Evolutionary conservation across 2,797 vertebrate genomes (phyloP).

Genomic region (Poeciliopsis paucimaculata): DNA sequence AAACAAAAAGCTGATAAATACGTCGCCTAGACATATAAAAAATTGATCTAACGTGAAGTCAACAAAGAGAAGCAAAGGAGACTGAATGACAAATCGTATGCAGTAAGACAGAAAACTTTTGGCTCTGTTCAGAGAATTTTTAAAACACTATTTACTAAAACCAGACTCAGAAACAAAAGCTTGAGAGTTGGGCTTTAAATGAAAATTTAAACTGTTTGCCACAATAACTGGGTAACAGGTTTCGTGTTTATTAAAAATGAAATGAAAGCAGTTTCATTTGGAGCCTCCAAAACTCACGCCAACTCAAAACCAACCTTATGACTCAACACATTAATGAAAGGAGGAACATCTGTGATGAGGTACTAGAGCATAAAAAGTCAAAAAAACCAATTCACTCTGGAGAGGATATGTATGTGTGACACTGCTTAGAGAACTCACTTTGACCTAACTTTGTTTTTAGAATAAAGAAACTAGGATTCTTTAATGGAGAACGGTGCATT

Average conservation of each 20-base stretch:
- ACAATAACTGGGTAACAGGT: conserved; percentile 29
- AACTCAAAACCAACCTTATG: conserved; percentile 61
- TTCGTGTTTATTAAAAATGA: conserved; percentile 28
- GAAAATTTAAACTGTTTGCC: conserved; percentile 40
- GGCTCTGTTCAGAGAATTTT: conserved; percentile 23
- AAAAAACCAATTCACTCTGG: conserved; percentile 38
- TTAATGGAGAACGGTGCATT: conserved; percentile 58
- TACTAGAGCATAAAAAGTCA: conserved; percentile 27
- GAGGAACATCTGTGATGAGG: conserved; percentile 40
- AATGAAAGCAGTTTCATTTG: conserved; percentile 40
- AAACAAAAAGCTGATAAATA: conserved; percentile 62
- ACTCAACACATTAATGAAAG: conserved; percentile 62
- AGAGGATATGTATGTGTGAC: conserved; percentile 27
- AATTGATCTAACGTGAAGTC: conserved; percentile 61
- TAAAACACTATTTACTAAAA: conserved; percentile 37
- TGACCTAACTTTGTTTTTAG: conserved; percentile 62
- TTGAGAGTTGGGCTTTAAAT: conserved; percentile 30
- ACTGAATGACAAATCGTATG: conserved; percentile 7
- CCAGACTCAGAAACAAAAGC: conserved; percentile 41
- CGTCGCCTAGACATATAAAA: conserved; percentile 60
- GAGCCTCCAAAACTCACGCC: conserved; percentile 30
- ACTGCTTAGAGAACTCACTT: conserved; percentile 45
- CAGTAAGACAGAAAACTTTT: conserved; percentile 35
- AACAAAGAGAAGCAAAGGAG: conserved; percentile 42
- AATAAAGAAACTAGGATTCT: conserved; percentile 47